These are phyloP conservation scores for Macroglossus sobrinus DNA, from an alignment of 2,113 vertebrate species.

Conservation along the genomic window DNA sequence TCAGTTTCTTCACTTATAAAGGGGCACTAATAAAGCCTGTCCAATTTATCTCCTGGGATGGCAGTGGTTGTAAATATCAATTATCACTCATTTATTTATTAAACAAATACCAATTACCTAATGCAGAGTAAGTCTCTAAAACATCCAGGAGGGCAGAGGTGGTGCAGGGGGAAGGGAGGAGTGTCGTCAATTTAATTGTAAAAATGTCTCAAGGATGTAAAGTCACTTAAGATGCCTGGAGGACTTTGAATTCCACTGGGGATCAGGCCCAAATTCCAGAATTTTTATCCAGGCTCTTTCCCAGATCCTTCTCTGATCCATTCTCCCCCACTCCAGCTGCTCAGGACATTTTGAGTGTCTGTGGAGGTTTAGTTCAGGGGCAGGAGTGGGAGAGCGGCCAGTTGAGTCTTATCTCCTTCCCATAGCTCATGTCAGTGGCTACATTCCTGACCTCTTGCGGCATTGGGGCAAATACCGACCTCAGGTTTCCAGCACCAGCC, in stretches of 20 bases:
- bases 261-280: neutral
- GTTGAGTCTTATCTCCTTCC: constrained; percentile 48
- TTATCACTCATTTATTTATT: neutral
- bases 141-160: neutral
- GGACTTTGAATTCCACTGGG: neutral
- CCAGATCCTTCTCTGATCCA: neutral
- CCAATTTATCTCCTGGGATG: neutral
- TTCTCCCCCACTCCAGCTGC: neutral
- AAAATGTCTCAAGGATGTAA: neutral
- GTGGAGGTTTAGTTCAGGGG: neutral
- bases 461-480: constrained; percentile 50
- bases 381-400: neutral
- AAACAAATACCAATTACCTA: neutral
- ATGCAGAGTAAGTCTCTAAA: neutral
- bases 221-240: neutral
- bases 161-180: no score
- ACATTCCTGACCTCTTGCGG: constrained; percentile 75
- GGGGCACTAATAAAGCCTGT: neutral
- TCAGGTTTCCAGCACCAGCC: neutral
- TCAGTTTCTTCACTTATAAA: neutral
- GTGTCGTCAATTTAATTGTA: neutral
- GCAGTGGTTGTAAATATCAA: neutral
- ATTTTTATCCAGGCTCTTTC: neutral
- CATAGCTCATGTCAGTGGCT: neutral
- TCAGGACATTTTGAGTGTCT: neutral